A percentile compares a stretch with the other conserved stretches of the same genome.
phyloP scores from a whole-genome alignment of 1,140 invertebrate species.

The Ceratosolen fusciceps region DNA sequence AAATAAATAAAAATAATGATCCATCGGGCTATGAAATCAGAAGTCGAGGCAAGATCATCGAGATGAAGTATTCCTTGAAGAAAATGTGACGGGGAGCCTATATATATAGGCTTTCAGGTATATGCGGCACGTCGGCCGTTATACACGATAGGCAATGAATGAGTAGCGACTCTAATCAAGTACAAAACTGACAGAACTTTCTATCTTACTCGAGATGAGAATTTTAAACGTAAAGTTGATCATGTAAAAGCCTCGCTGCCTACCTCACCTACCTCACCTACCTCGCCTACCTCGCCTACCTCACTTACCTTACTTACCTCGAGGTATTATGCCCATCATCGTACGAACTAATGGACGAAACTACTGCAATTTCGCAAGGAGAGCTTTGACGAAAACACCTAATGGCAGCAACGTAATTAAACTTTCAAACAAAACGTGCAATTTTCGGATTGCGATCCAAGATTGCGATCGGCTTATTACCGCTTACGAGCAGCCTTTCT shows the following conservation, averaged over 20 bases:
- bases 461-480: background rate
- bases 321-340: background rate
- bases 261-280: too few relatives aligned
- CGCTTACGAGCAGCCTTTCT: too few relatives aligned
- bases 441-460: background rate
- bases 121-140: too few relatives aligned
- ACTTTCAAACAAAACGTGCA: background rate
- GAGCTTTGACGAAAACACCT: background rate
- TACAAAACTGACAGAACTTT: background rate
- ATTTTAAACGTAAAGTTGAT: background rate
- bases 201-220: background rate
- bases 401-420: background rate
- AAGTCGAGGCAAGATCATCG: too few relatives aligned
- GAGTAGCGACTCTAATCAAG: background rate
- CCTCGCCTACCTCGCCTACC: too few relatives aligned
- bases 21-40: too few relatives aligned
- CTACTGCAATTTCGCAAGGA: background rate
- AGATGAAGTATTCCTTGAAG: background rate
- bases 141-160: background rate
- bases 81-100: background rate
- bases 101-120: too few relatives aligned
- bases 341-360: background rate
- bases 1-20: too few relatives aligned
- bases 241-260: background rate
- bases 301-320: too few relatives aligned